phyloP scores from a whole-genome alignment of 2,797 vertebrate species.

The Sebastes alutus region DNA sequence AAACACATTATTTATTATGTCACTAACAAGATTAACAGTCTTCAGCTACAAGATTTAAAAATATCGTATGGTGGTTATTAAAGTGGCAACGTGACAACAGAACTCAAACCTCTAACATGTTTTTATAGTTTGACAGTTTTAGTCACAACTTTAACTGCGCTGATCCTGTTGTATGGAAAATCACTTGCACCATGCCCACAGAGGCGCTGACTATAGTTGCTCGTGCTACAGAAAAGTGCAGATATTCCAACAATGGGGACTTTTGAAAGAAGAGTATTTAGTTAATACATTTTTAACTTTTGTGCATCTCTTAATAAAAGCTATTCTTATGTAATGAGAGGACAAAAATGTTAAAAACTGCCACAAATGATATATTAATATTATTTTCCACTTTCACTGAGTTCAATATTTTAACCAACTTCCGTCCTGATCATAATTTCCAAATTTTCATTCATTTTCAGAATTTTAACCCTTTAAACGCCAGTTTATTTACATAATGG shows the following conservation, averaged over 20 bases:
- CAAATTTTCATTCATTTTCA: not conserved
- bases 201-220: not conserved
- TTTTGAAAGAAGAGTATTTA: not conserved
- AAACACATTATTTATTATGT: not conserved
- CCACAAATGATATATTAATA: not conserved
- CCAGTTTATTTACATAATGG: not conserved
- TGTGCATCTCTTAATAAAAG: not conserved
- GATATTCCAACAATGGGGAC: not conserved
- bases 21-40: not conserved
- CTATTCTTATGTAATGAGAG: not conserved
- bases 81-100: not conserved
- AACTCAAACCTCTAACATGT: not conserved
- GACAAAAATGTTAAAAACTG: not conserved
- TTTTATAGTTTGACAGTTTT: not conserved
- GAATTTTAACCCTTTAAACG: not conserved
- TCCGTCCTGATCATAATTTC: not conserved
- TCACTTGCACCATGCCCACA: not conserved
- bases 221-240: not conserved
- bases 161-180: not conserved
- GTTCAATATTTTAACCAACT: not conserved
- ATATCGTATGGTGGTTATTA: not conserved
- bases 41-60: not conserved
- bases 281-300: not conserved
- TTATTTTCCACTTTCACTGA: not conserved
- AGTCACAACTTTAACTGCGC: not conserved